A percentile compares a stretch with the other conserved stretches of the same genome.
Evolutionary conservation across 1,140 invertebrate genomes (phyloP).

Genomic region (Heliconius congener): DNA sequence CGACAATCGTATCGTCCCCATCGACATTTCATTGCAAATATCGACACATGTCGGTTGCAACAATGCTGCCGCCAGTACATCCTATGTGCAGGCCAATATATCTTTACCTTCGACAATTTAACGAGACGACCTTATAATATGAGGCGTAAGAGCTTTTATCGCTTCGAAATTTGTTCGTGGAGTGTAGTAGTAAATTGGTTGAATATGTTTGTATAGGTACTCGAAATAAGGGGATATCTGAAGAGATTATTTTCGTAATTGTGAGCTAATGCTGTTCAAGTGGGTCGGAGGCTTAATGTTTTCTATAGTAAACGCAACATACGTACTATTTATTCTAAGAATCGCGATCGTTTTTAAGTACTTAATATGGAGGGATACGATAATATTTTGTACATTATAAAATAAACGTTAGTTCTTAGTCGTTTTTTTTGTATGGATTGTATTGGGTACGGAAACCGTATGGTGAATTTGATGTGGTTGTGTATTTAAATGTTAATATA

Average conservation of each 20-base stretch:
- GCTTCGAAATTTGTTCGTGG: neutral
- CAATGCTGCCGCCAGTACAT: slow-evolving; percentile 60
- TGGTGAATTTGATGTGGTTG: too few species aligned
- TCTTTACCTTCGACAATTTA: neutral
- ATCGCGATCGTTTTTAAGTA: slow-evolving; percentile 19
- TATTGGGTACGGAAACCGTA: neutral
- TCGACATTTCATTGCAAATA: slow-evolving; percentile 56
- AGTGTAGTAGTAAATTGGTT: slow-evolving; percentile 30
- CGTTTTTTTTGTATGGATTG: neutral
- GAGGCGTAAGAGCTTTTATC: slow-evolving; percentile 43
- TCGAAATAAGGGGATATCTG: slow-evolving; percentile 69
- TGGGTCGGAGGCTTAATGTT: slow-evolving; percentile 51
- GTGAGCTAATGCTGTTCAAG: slow-evolving; percentile 66
- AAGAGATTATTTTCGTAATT: slow-evolving; percentile 72
- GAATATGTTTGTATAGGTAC: slow-evolving; percentile 67
- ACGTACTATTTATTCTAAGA: slow-evolving; percentile 32
- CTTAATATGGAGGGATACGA: slow-evolving; percentile 10
- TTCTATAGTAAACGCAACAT: slow-evolving; percentile 46
- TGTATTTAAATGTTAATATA: too few species aligned
- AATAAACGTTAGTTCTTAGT: neutral
- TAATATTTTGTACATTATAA: slow-evolving; percentile 13
- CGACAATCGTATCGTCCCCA: slow-evolving; percentile 52
- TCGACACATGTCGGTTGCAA: slow-evolving; percentile 72
- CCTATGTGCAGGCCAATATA: slow-evolving; percentile 46
- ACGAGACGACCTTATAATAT: slow-evolving; percentile 26